Evolutionary conservation across 2,113 vertebrate genomes (phyloP), one percentile per base, ranked within the genome.

Genomic region (Ammodytes dubius): DNA sequence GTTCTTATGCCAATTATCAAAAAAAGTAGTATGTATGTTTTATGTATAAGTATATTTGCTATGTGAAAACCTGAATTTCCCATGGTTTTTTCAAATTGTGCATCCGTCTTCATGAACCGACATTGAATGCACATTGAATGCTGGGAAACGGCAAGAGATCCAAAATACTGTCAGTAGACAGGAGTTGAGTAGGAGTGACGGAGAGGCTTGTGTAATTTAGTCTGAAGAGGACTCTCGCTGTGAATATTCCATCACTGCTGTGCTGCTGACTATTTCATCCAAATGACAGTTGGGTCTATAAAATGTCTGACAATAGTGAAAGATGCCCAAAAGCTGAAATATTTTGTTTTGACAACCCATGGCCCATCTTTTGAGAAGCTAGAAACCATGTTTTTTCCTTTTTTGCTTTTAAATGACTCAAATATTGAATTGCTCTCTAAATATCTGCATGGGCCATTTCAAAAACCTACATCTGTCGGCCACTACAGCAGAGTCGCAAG

Each of bases 131-230:
- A 49, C 14, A 15, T 40, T 56, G 7, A 27, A 43, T 9, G 52
- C 27, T 39, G 50, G 42, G 1, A 69, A 42, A 66, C 27, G 19
- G 45, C 11, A 73, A 45, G n/a, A 70, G 15, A 60, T 50, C 17
- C 6, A 60, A 61, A 40, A 19, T 27, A 17, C 47, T 42, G 0
- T n/a, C 2, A 42, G n/a, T 35, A 27, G 47, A 45, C 72, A 42
- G 70, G 46, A 61, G 70, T 35, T 35, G n/a, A 27, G 59, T 27
- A 64, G 49, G 72, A 54, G 72, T 53, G 59, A 45, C 7, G 11
- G 57, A 52, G 15, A 42, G 43, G 59, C 59, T 45, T 27, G n/a
- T 74, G 47, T 43, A 39, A 74, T 42, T 49, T n/a, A 61, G 35
- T 15, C 57, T 40, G 37, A 37, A 60, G 56, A 27, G 27, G 27